These are phyloP conservation scores for Pachydiplax longipennis DNA, from an alignment of 2,888 invertebrate genomes.

Conservation along the genomic window DNA sequence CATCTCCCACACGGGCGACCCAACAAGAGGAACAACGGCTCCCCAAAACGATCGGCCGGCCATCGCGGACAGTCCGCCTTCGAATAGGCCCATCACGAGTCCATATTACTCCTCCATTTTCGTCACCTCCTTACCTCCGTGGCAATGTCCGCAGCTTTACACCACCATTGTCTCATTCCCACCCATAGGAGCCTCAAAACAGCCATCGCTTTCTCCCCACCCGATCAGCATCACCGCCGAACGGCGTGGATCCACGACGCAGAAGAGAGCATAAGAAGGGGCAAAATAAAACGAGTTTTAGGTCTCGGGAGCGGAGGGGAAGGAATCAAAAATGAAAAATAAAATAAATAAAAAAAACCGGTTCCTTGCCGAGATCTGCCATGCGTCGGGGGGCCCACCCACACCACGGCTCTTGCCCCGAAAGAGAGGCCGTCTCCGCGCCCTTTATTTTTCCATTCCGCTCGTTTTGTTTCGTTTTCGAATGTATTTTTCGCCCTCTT, in stretches of 20 bases:
- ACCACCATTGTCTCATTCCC: background rate
- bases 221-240: background rate
- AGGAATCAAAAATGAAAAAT: background rate
- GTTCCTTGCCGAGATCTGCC: background rate
- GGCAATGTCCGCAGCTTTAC: background rate
- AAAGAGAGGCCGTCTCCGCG: background rate
- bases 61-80: no score
- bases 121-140: background rate
- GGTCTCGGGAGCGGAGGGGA: background rate
- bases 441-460: background rate
- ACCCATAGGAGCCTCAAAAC: background rate
- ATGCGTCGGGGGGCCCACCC: background rate
- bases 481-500: no score
- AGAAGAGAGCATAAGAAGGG: background rate
- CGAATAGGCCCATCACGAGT: background rate
- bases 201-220: background rate
- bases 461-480: background rate
- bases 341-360: background rate
- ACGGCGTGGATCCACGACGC: background rate
- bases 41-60: no score
- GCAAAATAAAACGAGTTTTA: background rate
- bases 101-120: background rate
- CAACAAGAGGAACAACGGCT: no score
- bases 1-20: no score
- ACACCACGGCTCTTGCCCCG: background rate